phyloP scores from a whole-genome alignment of 2,113 vertebrate species.

The Tiliqua scincoides region DNA sequence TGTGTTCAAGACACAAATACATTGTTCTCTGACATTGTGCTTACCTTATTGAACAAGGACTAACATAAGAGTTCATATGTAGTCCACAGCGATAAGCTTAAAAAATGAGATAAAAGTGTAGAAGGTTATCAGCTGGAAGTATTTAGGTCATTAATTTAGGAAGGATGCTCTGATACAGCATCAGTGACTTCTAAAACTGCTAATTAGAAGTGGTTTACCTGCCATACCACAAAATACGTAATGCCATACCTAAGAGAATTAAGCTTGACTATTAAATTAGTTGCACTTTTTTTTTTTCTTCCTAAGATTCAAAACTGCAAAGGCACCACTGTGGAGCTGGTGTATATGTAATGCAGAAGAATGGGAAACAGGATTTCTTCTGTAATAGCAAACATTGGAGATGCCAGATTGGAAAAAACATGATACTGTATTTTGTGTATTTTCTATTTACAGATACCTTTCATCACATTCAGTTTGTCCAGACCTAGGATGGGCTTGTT shows the following conservation, averaged over 20 bases:
- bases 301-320: neutral
- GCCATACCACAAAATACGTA: neutral
- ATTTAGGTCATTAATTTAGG: constrained; percentile 55
- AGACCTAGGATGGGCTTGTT: no score
- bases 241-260: constrained; percentile 3
- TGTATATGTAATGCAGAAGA: neutral
- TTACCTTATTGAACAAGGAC: constrained; percentile 28
- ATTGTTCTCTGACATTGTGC: constrained; percentile 26
- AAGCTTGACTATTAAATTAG: constrained; percentile 16
- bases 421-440: no score
- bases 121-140: constrained; percentile 45
- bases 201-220: constrained; percentile 39
- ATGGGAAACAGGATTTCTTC: no score
- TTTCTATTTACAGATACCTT: no score
- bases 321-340: neutral
- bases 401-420: no score
- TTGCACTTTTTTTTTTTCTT: constrained; percentile 25
- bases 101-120: constrained; percentile 30
- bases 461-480: no score
- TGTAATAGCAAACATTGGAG: no score
- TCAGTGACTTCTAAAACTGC: constrained; percentile 44
- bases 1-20: constrained; percentile 26
- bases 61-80: constrained; percentile 30
- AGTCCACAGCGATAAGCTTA: constrained; percentile 25
- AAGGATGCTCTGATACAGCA: constrained; percentile 5